Conservation (phyloP, 2,888 invertebrate species). For the Platynereis dumerilii region DNA sequence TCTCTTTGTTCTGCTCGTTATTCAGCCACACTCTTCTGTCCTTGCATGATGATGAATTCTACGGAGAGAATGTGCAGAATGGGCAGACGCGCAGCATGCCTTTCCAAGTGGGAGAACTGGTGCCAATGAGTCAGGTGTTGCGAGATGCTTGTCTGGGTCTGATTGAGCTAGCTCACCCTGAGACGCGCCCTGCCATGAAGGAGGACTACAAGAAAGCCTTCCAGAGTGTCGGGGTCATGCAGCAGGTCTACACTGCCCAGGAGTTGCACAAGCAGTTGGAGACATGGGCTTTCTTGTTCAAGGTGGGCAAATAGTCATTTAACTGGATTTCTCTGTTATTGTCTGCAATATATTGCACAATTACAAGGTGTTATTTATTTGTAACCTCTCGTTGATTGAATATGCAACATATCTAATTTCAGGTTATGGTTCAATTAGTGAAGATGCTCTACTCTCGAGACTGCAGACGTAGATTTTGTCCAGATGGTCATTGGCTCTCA, state of each 20-base stretch:
- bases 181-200: conserved; percentile 68
- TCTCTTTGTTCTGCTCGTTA: conserved; percentile 84
- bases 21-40: conserved; percentile 82
- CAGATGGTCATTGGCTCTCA: conserved; percentile 74
- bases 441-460: conserved; percentile 87
- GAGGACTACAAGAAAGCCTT: conserved; percentile 71
- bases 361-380: background rate
- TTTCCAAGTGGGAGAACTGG: conserved; percentile 78
- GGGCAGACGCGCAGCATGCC: conserved; percentile 66
- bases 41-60: conserved; percentile 86
- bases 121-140: conserved; percentile 75
- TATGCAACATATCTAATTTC: conserved; percentile 35
- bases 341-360: background rate
- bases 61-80: conserved; percentile 51
- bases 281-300: conserved; percentile 79
- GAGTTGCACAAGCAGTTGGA: conserved; percentile 67
- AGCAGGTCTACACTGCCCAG: conserved; percentile 30
- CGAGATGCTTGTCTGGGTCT: conserved; percentile 84
- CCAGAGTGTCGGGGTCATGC: conserved; percentile 51
- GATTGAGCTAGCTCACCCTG: conserved; percentile 85
- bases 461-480: conserved; percentile 79
- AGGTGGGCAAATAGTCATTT: conserved; percentile 67
- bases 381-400: background rate
- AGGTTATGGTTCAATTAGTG: conserved; percentile 77
- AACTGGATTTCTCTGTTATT: too few relatives aligned